These are phyloP conservation scores for Anguilla rostrata DNA, from an alignment of 2,113 vertebrate genomes.

Conservation along the genomic window DNA sequence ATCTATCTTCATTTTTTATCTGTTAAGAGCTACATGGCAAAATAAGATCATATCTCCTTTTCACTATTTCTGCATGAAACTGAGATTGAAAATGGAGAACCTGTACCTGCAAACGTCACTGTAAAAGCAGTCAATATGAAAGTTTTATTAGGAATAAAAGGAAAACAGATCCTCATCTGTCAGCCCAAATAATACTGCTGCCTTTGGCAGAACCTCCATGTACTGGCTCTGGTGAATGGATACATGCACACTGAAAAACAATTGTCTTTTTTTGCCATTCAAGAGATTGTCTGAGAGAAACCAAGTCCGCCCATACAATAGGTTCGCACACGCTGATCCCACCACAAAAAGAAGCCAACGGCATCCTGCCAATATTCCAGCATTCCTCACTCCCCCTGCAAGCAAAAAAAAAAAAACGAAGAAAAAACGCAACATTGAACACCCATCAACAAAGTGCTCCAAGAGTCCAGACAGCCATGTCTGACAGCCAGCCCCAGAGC, in stretches of 20 bases:
- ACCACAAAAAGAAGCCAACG: not conserved
- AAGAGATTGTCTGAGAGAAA: not conserved
- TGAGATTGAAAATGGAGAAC: not conserved
- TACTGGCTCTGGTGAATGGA: not conserved
- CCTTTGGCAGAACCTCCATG: not conserved
- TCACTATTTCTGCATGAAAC: not conserved
- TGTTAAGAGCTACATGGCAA: not conserved
- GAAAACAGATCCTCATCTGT: not conserved
- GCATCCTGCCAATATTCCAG: not conserved
- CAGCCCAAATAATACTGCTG: not conserved
- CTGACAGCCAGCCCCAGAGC: conserved; percentile 14
- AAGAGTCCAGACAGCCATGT: not conserved
- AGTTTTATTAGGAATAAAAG: not conserved
- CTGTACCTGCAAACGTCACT: not conserved
- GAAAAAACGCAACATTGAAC: not conserved
- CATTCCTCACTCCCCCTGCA: not conserved
- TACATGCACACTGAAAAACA: not conserved
- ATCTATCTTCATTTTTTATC: conserved; percentile 18
- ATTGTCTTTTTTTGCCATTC: not conserved
- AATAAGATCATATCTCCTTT: not conserved
- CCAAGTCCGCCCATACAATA: not conserved
- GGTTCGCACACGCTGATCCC: not conserved
- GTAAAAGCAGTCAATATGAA: not conserved
- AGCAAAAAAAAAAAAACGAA: not conserved
- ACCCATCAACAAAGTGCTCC: not conserved